These are phyloP conservation scores for Accipiter virgatus DNA, from an alignment of 2,113 vertebrate species.

Conservation along the genomic window DNA sequence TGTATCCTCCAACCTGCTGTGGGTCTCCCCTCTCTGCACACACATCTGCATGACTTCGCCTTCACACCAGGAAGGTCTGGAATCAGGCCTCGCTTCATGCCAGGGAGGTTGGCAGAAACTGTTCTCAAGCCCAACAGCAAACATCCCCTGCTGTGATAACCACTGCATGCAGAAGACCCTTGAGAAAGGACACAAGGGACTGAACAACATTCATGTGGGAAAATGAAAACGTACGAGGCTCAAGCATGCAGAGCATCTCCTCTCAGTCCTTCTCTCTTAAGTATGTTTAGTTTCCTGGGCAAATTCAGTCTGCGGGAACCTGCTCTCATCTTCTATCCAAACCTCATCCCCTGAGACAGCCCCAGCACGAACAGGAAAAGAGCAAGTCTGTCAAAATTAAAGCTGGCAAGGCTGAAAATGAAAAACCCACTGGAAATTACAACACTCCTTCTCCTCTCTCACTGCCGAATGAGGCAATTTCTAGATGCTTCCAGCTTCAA, in stretches of 20 bases:
- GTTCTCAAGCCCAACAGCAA: neutral
- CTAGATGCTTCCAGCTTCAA: slow-evolving; percentile 49
- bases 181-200: neutral
- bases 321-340: neutral
- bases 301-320: neutral
- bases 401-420: slow-evolving; percentile 10
- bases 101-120: neutral
- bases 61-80: neutral
- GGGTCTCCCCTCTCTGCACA: neutral
- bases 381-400: neutral
- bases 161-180: neutral
- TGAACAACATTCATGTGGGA: accelerated
- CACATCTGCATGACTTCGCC: neutral
- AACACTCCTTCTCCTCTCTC: neutral
- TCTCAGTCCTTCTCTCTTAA: neutral
- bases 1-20: neutral
- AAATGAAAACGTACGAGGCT: neutral
- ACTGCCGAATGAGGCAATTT: neutral
- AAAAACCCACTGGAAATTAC: neutral
- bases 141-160: neutral
- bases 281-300: neutral
- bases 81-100: neutral
- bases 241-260: neutral
- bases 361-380: neutral
- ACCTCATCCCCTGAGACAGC: neutral